phyloP scores from a whole-genome alignment of 2,113 vertebrate genomes.

The Phrynocephalus versicolor region DNA sequence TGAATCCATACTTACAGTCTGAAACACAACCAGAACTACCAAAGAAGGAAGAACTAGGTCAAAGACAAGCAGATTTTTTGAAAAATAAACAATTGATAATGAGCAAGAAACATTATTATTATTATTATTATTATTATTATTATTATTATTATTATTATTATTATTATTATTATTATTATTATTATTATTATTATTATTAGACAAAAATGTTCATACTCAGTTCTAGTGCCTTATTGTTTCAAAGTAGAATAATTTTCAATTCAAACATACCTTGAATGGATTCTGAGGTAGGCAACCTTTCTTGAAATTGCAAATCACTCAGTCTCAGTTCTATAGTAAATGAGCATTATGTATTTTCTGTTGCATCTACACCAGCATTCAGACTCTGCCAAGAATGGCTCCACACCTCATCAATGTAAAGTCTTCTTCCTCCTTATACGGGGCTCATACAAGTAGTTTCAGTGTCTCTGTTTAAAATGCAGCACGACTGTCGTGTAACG shows the following conservation, averaged over 20 bases:
- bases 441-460: not conserved
- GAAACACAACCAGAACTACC: not conserved
- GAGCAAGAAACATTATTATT: not conserved
- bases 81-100: conserved; percentile 10
- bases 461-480: not conserved
- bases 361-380: not conserved
- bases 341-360: not conserved
- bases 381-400: not conserved
- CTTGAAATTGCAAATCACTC: not conserved
- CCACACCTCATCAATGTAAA: not conserved
- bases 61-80: not conserved
- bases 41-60: not conserved
- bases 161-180: no score
- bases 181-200: conserved; percentile 30
- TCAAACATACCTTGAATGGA: not conserved
- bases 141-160: conserved; percentile 33
- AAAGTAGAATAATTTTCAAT: not conserved
- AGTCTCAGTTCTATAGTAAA: not conserved
- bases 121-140: not conserved
- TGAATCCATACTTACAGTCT: not conserved
- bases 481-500: not conserved
- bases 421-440: not conserved
- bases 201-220: not conserved
- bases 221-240: not conserved
- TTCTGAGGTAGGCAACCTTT: not conserved